Evolutionary conservation across 2,113 vertebrate genomes (phyloP).

Genomic region (Tor tambroides): DNA sequence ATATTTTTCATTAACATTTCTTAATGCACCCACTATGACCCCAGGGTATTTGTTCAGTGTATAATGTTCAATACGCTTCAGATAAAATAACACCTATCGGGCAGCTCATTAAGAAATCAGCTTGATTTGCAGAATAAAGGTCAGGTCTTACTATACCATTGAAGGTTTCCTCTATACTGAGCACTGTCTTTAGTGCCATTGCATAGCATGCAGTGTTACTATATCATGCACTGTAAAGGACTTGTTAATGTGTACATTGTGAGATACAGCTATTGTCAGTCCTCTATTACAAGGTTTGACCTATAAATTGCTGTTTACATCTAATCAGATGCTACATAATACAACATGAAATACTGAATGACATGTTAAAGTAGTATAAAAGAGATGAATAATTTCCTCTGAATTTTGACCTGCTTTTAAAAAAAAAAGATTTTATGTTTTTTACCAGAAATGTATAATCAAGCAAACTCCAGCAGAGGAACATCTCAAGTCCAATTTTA

Average conservation of each 20-base stretch:
- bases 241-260: background rate
- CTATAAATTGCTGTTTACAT: background rate
- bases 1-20: conserved; percentile 78
- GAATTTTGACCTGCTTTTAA: background rate
- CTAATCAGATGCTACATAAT: background rate
- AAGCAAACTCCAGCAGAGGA: conserved; percentile 21
- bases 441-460: conserved; percentile 19
- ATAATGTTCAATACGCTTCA: conserved; percentile 66
- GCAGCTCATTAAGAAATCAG: conserved; percentile 71
- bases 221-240: no score
- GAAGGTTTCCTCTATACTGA: conserved; percentile 54
- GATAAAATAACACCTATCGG: conserved; percentile 81
- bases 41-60: conserved; percentile 74
- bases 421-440: no score
- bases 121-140: conserved; percentile 82
- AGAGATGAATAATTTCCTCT: background rate
- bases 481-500: background rate
- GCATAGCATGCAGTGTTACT: background rate
- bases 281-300: background rate
- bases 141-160: conserved; percentile 71
- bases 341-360: background rate
- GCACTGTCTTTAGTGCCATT: conserved; percentile 10
- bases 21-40: conserved; percentile 75
- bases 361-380: background rate
- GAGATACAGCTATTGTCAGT: background rate